phyloP scores from a whole-genome alignment of 2,888 invertebrate species.

The Drosophila sordidula region DNA sequence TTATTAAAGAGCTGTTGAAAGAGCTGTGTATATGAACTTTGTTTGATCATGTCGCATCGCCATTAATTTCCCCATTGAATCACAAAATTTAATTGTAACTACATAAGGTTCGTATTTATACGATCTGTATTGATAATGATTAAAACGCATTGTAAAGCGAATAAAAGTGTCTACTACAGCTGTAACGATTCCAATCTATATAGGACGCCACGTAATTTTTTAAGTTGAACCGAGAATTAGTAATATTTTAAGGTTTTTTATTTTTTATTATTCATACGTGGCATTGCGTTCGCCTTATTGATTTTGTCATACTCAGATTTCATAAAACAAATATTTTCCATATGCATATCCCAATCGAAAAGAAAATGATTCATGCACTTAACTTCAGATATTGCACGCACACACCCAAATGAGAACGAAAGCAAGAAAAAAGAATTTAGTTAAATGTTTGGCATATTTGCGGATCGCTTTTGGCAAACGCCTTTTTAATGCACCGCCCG shows the following conservation, averaged over 20 bases:
- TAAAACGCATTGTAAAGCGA: neutral
- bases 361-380: conserved; percentile 51
- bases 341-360: conserved; percentile 10
- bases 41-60: neutral
- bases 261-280: neutral
- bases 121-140: neutral
- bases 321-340: conserved; percentile 2
- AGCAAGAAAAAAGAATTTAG: conserved; percentile 37
- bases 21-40: neutral
- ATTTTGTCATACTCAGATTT: neutral
- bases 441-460: conserved; percentile 75
- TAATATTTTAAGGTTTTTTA: no score
- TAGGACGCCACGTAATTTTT: no score
- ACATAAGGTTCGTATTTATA: neutral
- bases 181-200: no score
- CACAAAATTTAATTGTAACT: neutral
- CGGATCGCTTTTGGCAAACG: conserved; percentile 66
- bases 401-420: conserved; percentile 32
- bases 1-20: no score
- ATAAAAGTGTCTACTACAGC: neutral
- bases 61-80: neutral
- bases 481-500: conserved; percentile 45
- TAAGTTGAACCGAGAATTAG: no score
- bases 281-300: neutral
- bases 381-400: conserved; percentile 27